phyloP scores from a whole-genome alignment of 1,140 invertebrate genomes.

The Heliothis subflexa region DNA sequence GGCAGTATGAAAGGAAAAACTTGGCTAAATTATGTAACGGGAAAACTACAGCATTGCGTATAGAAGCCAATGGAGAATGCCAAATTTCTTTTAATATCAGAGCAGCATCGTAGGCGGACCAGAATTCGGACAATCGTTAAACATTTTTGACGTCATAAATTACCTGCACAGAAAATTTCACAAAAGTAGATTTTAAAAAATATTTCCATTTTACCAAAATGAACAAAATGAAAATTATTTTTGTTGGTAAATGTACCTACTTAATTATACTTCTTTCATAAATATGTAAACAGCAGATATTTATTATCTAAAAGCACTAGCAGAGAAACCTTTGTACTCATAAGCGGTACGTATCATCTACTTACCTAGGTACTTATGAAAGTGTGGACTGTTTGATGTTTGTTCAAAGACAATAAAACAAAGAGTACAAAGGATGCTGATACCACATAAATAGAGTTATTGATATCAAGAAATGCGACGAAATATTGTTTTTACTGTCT shows the following conservation, averaged over 20 bases:
- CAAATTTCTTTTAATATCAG: slow-evolving; percentile 16
- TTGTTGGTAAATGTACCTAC: not conserved
- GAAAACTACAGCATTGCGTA: slow-evolving; percentile 37
- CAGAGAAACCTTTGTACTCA: slow-evolving; percentile 13
- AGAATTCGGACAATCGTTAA: not conserved
- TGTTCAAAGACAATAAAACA: slow-evolving; percentile 22
- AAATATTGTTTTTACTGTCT: not conserved
- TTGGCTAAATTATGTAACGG: slow-evolving; percentile 25
- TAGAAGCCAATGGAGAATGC: slow-evolving; percentile 28
- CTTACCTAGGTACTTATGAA: not conserved
- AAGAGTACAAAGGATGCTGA: not conserved
- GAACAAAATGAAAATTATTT: too few relatives aligned
- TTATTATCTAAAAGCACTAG: slow-evolving; percentile 12
- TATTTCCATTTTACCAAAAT: too few relatives aligned
- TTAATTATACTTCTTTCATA: not conserved
- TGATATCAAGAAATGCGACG: not conserved
- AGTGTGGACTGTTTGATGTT: not conserved
- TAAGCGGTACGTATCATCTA: not conserved
- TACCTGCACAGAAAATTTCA: too few relatives aligned
- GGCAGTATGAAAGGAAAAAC: slow-evolving; percentile 7
- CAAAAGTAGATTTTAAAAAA: too few relatives aligned
- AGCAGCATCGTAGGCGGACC: not conserved
- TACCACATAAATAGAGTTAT: slow-evolving; percentile 3
- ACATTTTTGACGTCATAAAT: too few relatives aligned
- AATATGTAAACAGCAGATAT: not conserved